Conservation (phyloP, 2,888 invertebrate species). For the Patella depressa region DNA sequence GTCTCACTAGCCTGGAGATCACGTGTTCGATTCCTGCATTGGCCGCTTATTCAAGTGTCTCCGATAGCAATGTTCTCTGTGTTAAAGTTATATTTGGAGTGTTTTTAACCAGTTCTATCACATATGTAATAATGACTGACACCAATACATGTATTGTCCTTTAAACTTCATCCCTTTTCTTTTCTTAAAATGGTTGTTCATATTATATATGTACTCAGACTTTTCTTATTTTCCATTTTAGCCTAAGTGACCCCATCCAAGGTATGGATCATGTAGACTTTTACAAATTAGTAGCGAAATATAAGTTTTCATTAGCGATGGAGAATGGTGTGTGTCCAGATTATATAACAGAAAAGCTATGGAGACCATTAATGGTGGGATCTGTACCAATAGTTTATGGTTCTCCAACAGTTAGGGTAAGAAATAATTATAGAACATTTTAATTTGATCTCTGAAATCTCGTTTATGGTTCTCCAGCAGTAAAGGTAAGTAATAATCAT, state of each 20-base stretch:
- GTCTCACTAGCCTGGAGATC: too few relatives aligned
- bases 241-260: constrained; percentile 43
- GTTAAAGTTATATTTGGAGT: too few relatives aligned
- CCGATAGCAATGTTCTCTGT: too few relatives aligned
- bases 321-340: constrained; percentile 88
- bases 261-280: constrained; percentile 61
- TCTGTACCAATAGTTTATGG: constrained; percentile 87
- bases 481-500: too few relatives aligned
- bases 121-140: too few relatives aligned
- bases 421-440: neutral
- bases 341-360: constrained; percentile 89
- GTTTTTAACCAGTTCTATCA: too few relatives aligned
- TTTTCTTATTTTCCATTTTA: constrained; percentile 26
- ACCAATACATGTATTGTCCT: too few relatives aligned
- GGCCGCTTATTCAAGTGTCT: too few relatives aligned
- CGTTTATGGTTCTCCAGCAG: too few relatives aligned
- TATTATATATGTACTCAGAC: neutral
- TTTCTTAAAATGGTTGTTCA: neutral
- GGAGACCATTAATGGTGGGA: constrained; percentile 85
- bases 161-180: neutral
- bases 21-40: too few relatives aligned
- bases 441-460: too few relatives aligned
- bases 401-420: constrained; percentile 78
- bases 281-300: constrained; percentile 71
- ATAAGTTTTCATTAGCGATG: constrained; percentile 86